Base-by-base conservation (phyloP, 2,888 invertebrate genomes). In the Lamellibrachia columna region DNA sequence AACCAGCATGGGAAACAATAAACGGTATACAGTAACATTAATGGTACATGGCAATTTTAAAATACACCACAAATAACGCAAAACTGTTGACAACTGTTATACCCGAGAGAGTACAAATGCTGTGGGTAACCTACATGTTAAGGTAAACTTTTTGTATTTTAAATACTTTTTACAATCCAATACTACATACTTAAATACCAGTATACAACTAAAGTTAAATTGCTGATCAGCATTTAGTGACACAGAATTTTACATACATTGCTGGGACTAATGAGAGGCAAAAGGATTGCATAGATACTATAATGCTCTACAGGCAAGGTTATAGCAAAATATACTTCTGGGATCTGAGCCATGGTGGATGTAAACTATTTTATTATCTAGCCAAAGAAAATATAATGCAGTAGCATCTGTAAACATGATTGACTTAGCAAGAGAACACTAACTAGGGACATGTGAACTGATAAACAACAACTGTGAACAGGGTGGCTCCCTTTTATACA, bases 401-500 rank as follows among this genome's bases (percentile, higher is more conserved):
- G 75, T 75, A 15, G 75, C 75, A 75, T 22, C 75, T 75, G 75
- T 75, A 75, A 75, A 75, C 75, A 75, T 75, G 75, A 75, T 75
- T 75, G 75, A 75, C 15, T n/a, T 15, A 75, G 6, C 75, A 22
- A 75, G 75, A 75, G 75, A 75, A 75, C 75, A 75, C n/a, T 15
- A 75, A 75, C 75, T 75, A 75, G 75, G 75, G 15, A 75, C 75
- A 75, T 15, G 58, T n/a, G n/a, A 75, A 75, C 75, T 22, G 75
- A 75, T 15, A 15, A 75, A 75, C 75, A 75, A 75, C 75, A 75
- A 75, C 75, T 75, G 75, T 75, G 22, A 75, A 75, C 22, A 75
- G 15, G 75, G 75, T 75, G 75, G 75, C 75, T 75, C 75, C 75
- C 75, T 75, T 40, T n/a, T 75, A 75, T 75, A 75, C 75, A 75